phyloP scores from a whole-genome alignment of 1,140 invertebrate species.

The Yoshiicerus persimilis region DNA sequence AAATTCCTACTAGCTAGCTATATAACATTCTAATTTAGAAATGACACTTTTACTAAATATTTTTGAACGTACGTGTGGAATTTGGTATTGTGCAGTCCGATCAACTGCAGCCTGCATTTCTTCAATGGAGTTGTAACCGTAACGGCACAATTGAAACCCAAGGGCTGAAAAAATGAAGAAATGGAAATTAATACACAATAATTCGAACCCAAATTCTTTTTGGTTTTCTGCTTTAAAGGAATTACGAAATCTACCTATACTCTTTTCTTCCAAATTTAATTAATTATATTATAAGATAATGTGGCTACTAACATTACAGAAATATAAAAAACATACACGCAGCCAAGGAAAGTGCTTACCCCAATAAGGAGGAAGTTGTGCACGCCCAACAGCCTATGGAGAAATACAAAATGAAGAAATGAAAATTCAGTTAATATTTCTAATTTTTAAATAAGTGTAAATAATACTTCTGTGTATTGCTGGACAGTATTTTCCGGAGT shows the following conservation, averaged over 20 bases:
- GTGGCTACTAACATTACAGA: background rate
- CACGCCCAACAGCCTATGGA: slow-evolving; percentile 54
- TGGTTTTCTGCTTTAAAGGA: no score
- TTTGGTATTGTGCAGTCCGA: slow-evolving; percentile 52
- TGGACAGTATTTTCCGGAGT: slow-evolving; percentile 56
- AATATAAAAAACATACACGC: background rate
- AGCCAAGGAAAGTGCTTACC: no score
- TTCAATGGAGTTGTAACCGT: slow-evolving; percentile 54
- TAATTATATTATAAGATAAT: no score
- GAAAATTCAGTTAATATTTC: background rate
- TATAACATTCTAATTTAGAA: no score
- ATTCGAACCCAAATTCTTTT: no score
- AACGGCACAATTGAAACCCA: slow-evolving; percentile 51
- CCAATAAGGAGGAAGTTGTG: slow-evolving; percentile 60
- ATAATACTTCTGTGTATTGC: slow-evolving; percentile 58
- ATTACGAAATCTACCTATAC: background rate
- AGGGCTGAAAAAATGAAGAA: background rate
- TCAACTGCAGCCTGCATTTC: slow-evolving; percentile 53
- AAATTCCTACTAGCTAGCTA: no score
- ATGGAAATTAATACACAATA: background rate
- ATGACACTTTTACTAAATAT: no score
- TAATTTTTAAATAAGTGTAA: slow-evolving; percentile 48
- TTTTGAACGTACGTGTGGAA: slow-evolving; percentile 54
- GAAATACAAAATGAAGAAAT: background rate
- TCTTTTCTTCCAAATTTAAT: background rate